Conservation (phyloP, 2,113 vertebrate species). For the Mus musculus region GRCm39 chr10:32924501-32925000, state of each 20-base stretch:
- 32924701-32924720: background rate
- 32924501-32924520: background rate
- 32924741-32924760: background rate
- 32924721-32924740: background rate
- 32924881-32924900: constrained; percentile 14
- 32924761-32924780: background rate
- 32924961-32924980: constrained; percentile 25
- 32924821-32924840: background rate
- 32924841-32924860: background rate
- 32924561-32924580: background rate
- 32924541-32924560: background rate
- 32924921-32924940: background rate
- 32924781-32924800: background rate
- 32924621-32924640: background rate
- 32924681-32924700: background rate
- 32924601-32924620: background rate
- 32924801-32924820: background rate
- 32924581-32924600: background rate
- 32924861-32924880: background rate
- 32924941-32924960: constrained; percentile 32
- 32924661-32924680: background rate
- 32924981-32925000: too few species aligned
- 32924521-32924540: background rate
- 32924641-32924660: background rate
- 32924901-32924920: constrained; percentile 29